Percentiles rank a stretch among this genome's conserved stretches.
These are phyloP conservation scores for Xanthia togata DNA, from an alignment of 2,888 invertebrate genomes.

Conservation along the genomic window DNA sequence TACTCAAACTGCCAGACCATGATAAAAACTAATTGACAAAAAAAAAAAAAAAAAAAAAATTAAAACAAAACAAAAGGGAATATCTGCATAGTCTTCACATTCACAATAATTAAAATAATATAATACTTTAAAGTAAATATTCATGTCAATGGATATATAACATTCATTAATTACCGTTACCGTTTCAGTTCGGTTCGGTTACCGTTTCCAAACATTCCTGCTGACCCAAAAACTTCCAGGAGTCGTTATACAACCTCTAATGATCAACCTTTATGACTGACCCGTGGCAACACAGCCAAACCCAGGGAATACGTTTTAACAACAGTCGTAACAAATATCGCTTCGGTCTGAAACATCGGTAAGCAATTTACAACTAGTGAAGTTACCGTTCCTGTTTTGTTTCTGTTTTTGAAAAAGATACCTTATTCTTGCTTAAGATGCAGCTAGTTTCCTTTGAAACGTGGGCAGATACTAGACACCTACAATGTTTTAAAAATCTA, in stretches of 20 bases:
- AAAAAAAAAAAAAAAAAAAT: no score
- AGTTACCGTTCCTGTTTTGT: constrained; percentile 15
- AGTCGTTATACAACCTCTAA: constrained; percentile 38
- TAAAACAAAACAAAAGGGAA: no score
- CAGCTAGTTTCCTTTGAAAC: not conserved
- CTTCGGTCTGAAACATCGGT: constrained; percentile 61
- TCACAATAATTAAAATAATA: no score
- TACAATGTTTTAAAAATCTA: not conserved
- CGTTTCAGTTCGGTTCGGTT: no score
- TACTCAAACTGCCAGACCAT: no score
- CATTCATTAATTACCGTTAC: no score
- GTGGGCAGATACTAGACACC: not conserved
- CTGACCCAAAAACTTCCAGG: not conserved
- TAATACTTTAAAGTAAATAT: no score
- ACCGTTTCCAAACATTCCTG: constrained; percentile 2
- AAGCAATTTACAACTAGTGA: constrained; percentile 68
- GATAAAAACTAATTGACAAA: no score
- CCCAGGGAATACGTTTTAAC: constrained; percentile 39
- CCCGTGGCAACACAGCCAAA: constrained; percentile 31
- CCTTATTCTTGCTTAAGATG: not conserved
- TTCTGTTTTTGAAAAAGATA: not conserved
- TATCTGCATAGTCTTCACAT: no score
- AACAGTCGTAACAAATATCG: constrained; percentile 63
- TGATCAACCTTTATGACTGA: constrained; percentile 37
- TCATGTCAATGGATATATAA: no score